Percentiles rank a stretch among this genome's conserved stretches.
phyloP scores from a whole-genome alignment of 2,888 invertebrate genomes.

The Phaedon cochleariae region DNA sequence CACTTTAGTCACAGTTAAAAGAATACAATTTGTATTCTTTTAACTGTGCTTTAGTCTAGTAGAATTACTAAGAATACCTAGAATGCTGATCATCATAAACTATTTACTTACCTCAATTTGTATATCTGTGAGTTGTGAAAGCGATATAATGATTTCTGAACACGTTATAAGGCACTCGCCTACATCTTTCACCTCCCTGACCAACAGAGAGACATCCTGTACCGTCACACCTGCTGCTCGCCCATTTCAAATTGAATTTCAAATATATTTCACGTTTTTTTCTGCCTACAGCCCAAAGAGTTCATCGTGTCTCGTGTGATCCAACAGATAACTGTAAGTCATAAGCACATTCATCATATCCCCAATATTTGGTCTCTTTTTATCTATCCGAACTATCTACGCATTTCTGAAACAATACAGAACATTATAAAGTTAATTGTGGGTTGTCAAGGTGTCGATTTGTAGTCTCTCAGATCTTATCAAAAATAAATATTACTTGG shows the following conservation, averaged over 20 bases:
- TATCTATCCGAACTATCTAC: conserved; percentile 53
- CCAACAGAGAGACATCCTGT: conserved; percentile 4
- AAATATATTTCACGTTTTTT: conserved; percentile 14
- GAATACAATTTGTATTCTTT: no score
- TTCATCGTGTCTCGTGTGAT: conserved; percentile 20
- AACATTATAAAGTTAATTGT: conserved; percentile 62
- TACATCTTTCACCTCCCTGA: neutral
- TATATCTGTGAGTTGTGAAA: no score
- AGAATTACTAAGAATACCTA: no score
- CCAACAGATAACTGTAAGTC: conserved; percentile 22
- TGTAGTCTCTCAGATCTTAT: conserved; percentile 62
- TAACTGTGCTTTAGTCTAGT: no score
- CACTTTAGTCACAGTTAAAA: no score
- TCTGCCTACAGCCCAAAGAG: conserved; percentile 20
- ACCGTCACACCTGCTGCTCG: conserved; percentile 15
- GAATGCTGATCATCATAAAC: no score
- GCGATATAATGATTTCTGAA: no score
- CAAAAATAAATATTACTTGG: conserved; percentile 63
- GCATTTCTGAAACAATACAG: conserved; percentile 59
- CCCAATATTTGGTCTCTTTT: conserved; percentile 52
- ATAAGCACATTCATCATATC: conserved; percentile 46
- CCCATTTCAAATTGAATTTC: conserved; percentile 18
- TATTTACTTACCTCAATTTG: no score
- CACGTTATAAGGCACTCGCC: neutral
- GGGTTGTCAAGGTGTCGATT: conserved; percentile 64